A percentile compares a stretch with the other conserved stretches of the same genome.
Evolutionary conservation across 2,888 invertebrate species (phyloP).

Genomic region (Cancer borealis): DNA sequence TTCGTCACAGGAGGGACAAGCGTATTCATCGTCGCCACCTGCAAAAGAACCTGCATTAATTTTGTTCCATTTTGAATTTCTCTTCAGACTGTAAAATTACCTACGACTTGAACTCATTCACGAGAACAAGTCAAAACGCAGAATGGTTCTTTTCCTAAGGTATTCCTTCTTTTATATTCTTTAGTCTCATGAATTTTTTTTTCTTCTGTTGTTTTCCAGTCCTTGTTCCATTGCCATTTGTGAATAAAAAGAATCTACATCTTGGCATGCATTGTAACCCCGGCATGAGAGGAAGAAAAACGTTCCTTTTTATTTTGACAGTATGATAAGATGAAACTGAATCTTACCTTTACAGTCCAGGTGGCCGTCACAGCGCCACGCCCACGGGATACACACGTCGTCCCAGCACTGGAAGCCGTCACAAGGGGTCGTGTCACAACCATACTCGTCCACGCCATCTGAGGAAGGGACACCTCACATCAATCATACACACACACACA

Average conservation of each 20-base stretch:
- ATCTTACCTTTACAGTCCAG: conserved; percentile 72
- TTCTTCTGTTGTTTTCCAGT: too few species aligned
- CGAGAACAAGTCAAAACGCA: neutral
- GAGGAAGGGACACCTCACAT: neutral
- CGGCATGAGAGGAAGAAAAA: too few species aligned
- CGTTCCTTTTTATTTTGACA: too few species aligned
- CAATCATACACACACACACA: neutral
- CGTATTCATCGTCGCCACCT: conserved; percentile 76
- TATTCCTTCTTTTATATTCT: too few species aligned
- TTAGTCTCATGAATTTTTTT: too few species aligned
- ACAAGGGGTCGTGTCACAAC: conserved; percentile 69
- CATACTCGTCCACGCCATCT: conserved; percentile 74
- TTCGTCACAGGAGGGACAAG: conserved; percentile 61
- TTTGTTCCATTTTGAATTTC: neutral
- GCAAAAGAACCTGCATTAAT: neutral
- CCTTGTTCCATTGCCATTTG: too few species aligned
- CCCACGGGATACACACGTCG: conserved; percentile 63
- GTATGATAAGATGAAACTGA: neutral
- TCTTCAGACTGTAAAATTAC: neutral
- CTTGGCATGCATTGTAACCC: too few species aligned
- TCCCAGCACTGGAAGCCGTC: conserved; percentile 74
- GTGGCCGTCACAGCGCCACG: conserved; percentile 74
- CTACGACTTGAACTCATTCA: neutral
- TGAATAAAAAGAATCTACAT: too few species aligned
- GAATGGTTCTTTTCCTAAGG: too few species aligned